Evolutionary conservation across 2,888 invertebrate species (phyloP).

Genomic region (Chaetogeoica ovagalla): DNA sequence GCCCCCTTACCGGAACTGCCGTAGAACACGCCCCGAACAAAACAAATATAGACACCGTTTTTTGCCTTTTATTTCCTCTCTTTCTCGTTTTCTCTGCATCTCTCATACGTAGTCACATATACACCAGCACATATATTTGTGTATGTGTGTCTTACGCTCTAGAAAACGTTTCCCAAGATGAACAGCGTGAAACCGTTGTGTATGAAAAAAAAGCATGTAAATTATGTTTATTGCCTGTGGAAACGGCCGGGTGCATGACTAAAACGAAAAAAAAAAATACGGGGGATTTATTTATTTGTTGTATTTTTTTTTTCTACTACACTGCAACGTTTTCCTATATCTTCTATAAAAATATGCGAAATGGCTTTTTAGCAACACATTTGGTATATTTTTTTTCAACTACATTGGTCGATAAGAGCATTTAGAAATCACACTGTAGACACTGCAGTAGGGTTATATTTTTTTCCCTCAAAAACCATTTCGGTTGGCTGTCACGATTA

Average conservation of each 20-base stretch:
- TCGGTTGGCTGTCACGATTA: constrained; percentile 29
- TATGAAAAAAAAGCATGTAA: constrained; percentile 36
- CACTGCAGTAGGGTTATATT: background rate
- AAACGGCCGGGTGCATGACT: constrained; percentile 37
- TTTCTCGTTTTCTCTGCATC: background rate
- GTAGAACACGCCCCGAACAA: constrained; percentile 34
- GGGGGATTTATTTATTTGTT: constrained; percentile 45
- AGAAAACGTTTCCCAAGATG: constrained; percentile 38
- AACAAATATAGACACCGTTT: constrained; percentile 32
- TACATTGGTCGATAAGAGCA: constrained; percentile 16
- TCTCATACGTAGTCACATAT: too few relatives aligned
- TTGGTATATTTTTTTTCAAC: background rate
- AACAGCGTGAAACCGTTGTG: constrained; percentile 33
- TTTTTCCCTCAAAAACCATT: constrained; percentile 3
- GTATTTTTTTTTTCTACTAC: constrained; percentile 6
- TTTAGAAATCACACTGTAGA: constrained; percentile 31
- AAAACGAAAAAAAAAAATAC: constrained; percentile 29
- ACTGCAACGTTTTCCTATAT: background rate
- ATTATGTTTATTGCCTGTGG: constrained; percentile 47
- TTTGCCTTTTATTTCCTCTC: background rate
- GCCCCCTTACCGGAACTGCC: constrained; percentile 33
- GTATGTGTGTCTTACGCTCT: constrained; percentile 12
- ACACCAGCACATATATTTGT: too few relatives aligned
- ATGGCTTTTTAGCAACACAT: constrained; percentile 30
- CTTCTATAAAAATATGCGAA: constrained; percentile 32